Conservation (phyloP, 2,888 invertebrate species). For the Tetragonula carbonaria region DNA sequence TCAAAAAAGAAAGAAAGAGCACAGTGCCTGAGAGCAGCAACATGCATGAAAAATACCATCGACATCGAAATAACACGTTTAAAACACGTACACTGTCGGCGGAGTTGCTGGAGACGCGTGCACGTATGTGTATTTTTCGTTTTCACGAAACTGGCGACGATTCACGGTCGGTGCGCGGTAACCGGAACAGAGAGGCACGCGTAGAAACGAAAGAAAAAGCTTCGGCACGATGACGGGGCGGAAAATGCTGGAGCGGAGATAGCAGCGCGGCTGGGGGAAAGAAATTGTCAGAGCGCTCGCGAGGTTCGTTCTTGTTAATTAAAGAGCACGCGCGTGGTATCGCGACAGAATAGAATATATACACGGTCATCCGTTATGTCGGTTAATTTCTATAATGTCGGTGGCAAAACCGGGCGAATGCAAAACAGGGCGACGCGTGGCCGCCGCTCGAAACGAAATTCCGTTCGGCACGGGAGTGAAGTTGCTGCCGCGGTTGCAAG, state of each 20-base stretch:
- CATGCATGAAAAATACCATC: too few relatives aligned
- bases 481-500: slow-evolving; percentile 10
- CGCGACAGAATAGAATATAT: slow-evolving; percentile 8
- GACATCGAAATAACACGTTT: too few relatives aligned
- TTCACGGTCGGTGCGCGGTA: slow-evolving; percentile 10
- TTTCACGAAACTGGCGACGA: slow-evolving; percentile 23
- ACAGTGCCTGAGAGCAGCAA: too few relatives aligned
- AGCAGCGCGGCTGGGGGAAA: not conserved
- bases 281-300: not conserved
- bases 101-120: too few relatives aligned
- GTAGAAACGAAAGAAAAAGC: slow-evolving; percentile 3
- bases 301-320: slow-evolving; percentile 51
- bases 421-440: slow-evolving; percentile 13
- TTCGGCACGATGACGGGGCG: not conserved
- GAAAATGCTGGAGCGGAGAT: not conserved
- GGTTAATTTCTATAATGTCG: slow-evolving; percentile 58
- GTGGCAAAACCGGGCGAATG: slow-evolving; percentile 37
- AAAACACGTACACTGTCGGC: too few relatives aligned
- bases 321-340: slow-evolving; percentile 29
- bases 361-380: slow-evolving; percentile 47
- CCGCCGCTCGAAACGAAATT: slow-evolving; percentile 42
- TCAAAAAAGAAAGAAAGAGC: too few relatives aligned
- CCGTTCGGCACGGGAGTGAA: slow-evolving; percentile 36
- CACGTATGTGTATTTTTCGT: not conserved
- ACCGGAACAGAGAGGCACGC: slow-evolving; percentile 7